Base-by-base conservation (phyloP, 2,113 vertebrate species). In the Centropus bengalensis region DNA sequence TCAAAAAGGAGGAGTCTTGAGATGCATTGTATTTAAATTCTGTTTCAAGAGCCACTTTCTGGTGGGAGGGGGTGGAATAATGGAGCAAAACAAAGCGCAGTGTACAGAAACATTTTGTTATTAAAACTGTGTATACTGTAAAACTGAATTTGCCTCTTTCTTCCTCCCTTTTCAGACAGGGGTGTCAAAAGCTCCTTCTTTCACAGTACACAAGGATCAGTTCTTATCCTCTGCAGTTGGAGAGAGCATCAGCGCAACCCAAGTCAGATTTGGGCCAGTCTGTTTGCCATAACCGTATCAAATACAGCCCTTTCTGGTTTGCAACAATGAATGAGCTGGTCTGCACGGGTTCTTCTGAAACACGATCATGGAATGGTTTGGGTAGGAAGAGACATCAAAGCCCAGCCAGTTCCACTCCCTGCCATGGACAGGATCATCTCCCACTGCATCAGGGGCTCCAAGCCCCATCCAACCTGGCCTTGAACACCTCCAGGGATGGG, bases 71-170 rank as follows among this genome's bases (percentile, higher is more conserved):
- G 91, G 83, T 96, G 78, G 93, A 97, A 96, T 92, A 56, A 93
- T 79, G 84, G 90, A 87, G 68, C 93, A 88, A 96, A 97, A 95
- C 68, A 58, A 96, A 98, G 96, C 92, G 86, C 94, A 97, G 97
- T 98, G 98, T 98, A 98, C 96, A 98, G 97, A 92, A 95, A 96
- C 92, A 85, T 97, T 98, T 98, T 98, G 97, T 96, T 97, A 98
- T 98, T 98, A 98, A 98, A 98, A 98, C 63, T 97, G 95, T 98
- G 97, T 96, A 98, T 98, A 98, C 85, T 97, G 90, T 97, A 97
- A 98, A 97, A 91, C 73, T 51, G 96, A 86, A 96, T 87, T 91
- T 89, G 97, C 79, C 94, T 98, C 94, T 98, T 96, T 97, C 91
- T 97, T 97, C 85, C 73, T 96, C 78, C 56, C 38, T 86, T 91